Percentiles rank a stretch among this genome's conserved stretches.
phyloP scores from a whole-genome alignment of 37 sponge, comb jelly and placozoan species.

The Axinella damicornis region DNA sequence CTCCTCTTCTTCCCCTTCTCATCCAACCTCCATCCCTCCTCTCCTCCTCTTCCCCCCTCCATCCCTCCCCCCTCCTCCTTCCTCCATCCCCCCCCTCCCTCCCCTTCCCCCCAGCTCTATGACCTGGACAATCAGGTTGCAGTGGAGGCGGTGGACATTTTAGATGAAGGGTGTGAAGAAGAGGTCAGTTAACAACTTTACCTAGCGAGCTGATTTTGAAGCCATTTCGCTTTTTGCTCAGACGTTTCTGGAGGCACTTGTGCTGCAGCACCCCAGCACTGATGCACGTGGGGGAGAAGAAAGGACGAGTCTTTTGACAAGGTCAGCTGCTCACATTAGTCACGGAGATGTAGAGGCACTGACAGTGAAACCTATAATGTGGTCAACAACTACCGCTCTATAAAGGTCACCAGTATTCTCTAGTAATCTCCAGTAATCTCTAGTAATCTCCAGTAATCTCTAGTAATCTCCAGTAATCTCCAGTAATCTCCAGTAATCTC shows the following conservation, averaged over 20 bases:
- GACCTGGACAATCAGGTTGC: slow-evolving; percentile 72
- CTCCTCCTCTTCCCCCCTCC: neutral
- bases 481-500: too few species aligned
- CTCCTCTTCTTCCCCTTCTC: neutral
- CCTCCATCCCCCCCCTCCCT: neutral
- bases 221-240: slow-evolving; percentile 33
- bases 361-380: too few species aligned
- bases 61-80: neutral
- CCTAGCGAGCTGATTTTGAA: too few species aligned
- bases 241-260: slow-evolving; percentile 77
- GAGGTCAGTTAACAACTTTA: slow-evolving; percentile 45
- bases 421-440: too few species aligned
- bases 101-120: slow-evolving; percentile 62
- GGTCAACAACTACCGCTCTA: too few species aligned
- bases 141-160: slow-evolving; percentile 77
- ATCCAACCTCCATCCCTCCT: neutral
- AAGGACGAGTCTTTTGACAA: slow-evolving; percentile 73
- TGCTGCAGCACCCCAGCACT: slow-evolving; percentile 73
- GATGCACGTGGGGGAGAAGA: slow-evolving; percentile 71
- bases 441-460: too few species aligned
- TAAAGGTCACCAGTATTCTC: too few species aligned
- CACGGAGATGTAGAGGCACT: too few species aligned
- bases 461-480: too few species aligned
- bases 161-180: slow-evolving; percentile 94
- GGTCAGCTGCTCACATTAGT: too few species aligned